Evolutionary conservation across 2,797 vertebrate species (phyloP).

Genomic region (Apogon hyalosoma): DNA sequence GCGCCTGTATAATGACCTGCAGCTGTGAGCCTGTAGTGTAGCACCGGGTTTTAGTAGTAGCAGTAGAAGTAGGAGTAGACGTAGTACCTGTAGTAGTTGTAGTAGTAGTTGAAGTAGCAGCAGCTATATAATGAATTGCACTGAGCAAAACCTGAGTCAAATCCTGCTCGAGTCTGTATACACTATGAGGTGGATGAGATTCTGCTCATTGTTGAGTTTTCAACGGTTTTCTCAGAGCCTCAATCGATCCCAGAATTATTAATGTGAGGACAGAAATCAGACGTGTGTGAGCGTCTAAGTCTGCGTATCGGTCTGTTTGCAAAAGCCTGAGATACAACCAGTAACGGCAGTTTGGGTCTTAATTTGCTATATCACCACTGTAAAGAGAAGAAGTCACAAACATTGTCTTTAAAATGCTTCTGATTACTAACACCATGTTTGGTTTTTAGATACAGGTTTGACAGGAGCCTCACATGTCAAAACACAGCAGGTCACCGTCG

Average conservation of each 20-base stretch:
- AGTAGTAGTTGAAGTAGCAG: constrained; percentile 76
- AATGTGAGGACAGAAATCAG: constrained; percentile 44
- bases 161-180: constrained; percentile 63
- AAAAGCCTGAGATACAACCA: constrained; percentile 77
- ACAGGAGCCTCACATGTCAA: constrained; percentile 49
- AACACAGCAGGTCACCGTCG: constrained; percentile 71
- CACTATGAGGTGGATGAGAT: constrained; percentile 59
- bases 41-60: constrained; percentile 75
- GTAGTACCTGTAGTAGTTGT: constrained; percentile 61
- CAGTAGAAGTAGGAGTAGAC: constrained; percentile 51
- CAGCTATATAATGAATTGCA: constrained; percentile 75
- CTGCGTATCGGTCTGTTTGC: constrained; percentile 44
- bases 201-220: constrained; percentile 42
- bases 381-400: constrained; percentile 40
- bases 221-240: constrained; percentile 48
- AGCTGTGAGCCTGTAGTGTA: constrained; percentile 74
- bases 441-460: constrained; percentile 27
- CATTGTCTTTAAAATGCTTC: constrained; percentile 31
- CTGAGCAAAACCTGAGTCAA: constrained; percentile 82
- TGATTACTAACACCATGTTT: constrained; percentile 38
- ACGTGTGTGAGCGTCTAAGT: constrained; percentile 31
- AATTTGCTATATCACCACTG: constrained; percentile 38
- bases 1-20: constrained; percentile 68
- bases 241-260: constrained; percentile 58
- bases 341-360: constrained; percentile 75